Base-by-base conservation (phyloP, 2,888 invertebrate species). In the Lapara coniferarum region DNA sequence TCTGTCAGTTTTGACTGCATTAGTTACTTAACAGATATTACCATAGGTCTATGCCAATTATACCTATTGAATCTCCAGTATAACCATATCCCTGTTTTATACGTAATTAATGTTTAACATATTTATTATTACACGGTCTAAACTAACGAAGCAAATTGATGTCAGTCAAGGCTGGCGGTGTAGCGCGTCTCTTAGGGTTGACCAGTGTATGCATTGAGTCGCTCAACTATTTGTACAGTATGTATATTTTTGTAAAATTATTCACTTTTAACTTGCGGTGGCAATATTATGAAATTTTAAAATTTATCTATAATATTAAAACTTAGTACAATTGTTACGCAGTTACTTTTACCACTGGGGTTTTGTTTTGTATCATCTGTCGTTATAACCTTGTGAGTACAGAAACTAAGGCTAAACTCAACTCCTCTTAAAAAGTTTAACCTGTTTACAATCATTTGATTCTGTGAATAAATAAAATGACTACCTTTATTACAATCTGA, bases 201-300 rank as follows among this genome's bases (percentile, higher is more conserved):
- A 85, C 87, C 87, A 79, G 85, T 86, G 86, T 74, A 75, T 76
- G 84, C 87, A 83, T 83, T 82, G 90, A 81, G 89, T 89, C 90
- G 89, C 91, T 87, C 89, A 84, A 88, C 90, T 89, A 88, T 88
- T 85, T 92, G 93, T 92, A 92, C 91, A 91, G 91, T 90, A 87
- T 92, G 91, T 92, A 92, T 93, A 93, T 93, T 93, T 92, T 92
- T 93, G 91, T 93, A 92, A 89, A 91, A 91, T 91, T 91, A 91
- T 91, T 91, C 88, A 87, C 67, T 84, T 91, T 88, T 86, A 88
- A 89, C 89, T 90, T 86, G 87, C 69, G 57, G 78, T 89, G 92
- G 93, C 92, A 92, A 92, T 92, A 92, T 91, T 86, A 90, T 87
- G 80, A 87, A 89, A 86, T 85, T 87, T 89, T 88, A 81, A 89